Base-by-base conservation (phyloP, 2,888 invertebrate genomes). In the Epinotia bilunana region DNA sequence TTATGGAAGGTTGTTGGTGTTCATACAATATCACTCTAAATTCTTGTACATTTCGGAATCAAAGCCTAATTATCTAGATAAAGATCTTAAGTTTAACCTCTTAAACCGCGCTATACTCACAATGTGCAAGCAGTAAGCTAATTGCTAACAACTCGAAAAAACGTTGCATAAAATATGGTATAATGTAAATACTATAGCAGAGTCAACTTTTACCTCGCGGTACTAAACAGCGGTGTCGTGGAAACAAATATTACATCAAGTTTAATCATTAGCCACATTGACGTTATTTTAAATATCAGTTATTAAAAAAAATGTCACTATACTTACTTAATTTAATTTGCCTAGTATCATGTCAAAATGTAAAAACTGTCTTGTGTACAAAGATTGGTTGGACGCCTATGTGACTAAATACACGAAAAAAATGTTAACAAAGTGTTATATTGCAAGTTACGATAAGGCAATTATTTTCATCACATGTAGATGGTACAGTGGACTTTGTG, bases 1-100 rank as follows among this genome's bases (percentile, higher is more conserved):
- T 72, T 53, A 64, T 72, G 72, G 72, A 76, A 76, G 72, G 58
- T 76, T 73, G 76, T 76, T 73, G 76, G 76, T 76, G 76, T 76
- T 76, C 68, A 49, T 76, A 69, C 60, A 69, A 69, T 76, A 76
- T 76, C 76, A 76, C 76, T 61, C 67, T 72, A 75, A 33, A 28
- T 57, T 73, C 64, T 72, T 76, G 75, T 76, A 76, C 76, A 64
- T 76, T 57, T 72, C 20, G 67, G 67, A 28, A 72, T 57, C 55
- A 43, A 62, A 67, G 28, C 71, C 70, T 65, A 65, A 46, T 75
- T 71, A 72, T 28, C 61, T 75, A 72, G 53, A 75, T 72, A 72
- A 71, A 71, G 60, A 65, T 73, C 61, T 57, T 74, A 74, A 49
- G 28, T 60, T 28, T 69, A 74, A 49, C 61, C 53, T 71, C 60